Evolutionary conservation across 37 sponge, comb jelly and placozoan genomes (phyloP).

Genomic region (Ephydatia muelleri): DNA sequence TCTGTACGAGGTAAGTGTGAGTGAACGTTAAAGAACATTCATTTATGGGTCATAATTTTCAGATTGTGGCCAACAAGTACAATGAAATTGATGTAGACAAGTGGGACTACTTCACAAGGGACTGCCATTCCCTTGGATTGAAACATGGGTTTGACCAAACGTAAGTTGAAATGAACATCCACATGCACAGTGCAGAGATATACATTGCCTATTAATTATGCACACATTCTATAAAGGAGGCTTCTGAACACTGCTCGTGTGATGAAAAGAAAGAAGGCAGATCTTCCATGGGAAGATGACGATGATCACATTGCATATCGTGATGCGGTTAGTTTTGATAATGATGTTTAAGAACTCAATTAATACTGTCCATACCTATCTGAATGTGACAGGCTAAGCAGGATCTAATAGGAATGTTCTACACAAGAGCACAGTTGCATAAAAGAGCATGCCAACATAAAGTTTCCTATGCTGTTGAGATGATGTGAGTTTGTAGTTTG

Average conservation of each 20-base stretch:
- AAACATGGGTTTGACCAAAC: slow-evolving; percentile 51
- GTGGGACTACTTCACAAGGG: slow-evolving; percentile 76
- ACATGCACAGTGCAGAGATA: too few relatives aligned
- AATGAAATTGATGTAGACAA: slow-evolving; percentile 84
- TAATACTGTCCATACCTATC: background rate
- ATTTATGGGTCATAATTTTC: too few relatives aligned
- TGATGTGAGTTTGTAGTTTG: slow-evolving; percentile 14
- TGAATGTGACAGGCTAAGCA: slow-evolving; percentile 41
- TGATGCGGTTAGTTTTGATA: too few relatives aligned
- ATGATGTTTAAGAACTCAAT: too few relatives aligned
- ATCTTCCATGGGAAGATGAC: too few relatives aligned
- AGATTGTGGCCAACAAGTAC: slow-evolving; percentile 80
- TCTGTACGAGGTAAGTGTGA: slow-evolving; percentile 75
- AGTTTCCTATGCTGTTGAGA: slow-evolving; percentile 41
- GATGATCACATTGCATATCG: too few relatives aligned
- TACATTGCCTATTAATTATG: too few relatives aligned
- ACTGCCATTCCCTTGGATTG: slow-evolving; percentile 68
- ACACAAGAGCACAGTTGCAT: slow-evolving; percentile 47
- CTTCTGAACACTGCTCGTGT: too few relatives aligned
- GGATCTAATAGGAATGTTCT: slow-evolving; percentile 69
- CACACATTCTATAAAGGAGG: too few relatives aligned
- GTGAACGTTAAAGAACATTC: too few relatives aligned
- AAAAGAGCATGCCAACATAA: slow-evolving; percentile 72
- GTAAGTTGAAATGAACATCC: too few relatives aligned
- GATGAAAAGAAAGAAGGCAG: too few relatives aligned